Conservation (phyloP, 2,888 invertebrate species). For the Poecilus cupreus region DNA sequence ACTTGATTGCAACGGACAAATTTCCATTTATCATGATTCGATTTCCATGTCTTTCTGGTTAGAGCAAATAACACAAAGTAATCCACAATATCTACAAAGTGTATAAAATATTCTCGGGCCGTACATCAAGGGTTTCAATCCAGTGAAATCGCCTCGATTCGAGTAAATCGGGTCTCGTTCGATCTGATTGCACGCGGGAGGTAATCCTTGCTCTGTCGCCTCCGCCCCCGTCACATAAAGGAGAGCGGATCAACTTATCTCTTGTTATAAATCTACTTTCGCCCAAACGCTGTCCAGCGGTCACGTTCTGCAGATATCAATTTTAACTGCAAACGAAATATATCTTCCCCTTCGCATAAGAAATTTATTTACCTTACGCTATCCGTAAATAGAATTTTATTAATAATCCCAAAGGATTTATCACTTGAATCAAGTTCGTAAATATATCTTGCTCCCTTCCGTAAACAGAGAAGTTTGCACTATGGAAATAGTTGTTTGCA, state of each 20-base stretch:
- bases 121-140: conserved; percentile 23
- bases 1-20: background rate
- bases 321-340: conserved; percentile 37
- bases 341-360: background rate
- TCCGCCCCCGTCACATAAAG: background rate
- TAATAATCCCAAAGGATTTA: background rate
- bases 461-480: too few species aligned
- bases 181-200: conserved; percentile 25
- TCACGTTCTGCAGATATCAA: conserved; percentile 44
- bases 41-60: conserved; percentile 9
- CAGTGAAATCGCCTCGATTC: conserved; percentile 5
- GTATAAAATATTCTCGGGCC: conserved; percentile 27
- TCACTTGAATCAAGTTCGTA: too few species aligned
- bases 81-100: conserved; percentile 31
- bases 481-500: too few species aligned
- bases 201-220: conserved; percentile 17
- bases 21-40: conserved; percentile 32
- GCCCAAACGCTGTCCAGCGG: conserved; percentile 20
- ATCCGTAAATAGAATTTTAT: conserved; percentile 4
- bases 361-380: conserved; percentile 4
- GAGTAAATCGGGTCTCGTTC: conserved; percentile 8
- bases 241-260: conserved; percentile 36
- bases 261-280: conserved; percentile 28
- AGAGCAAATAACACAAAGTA: conserved; percentile 12
- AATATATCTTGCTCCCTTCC: too few species aligned